Base-by-base conservation (phyloP, 2,113 vertebrate species). In the Acrocephalus arundinaceus region DNA sequence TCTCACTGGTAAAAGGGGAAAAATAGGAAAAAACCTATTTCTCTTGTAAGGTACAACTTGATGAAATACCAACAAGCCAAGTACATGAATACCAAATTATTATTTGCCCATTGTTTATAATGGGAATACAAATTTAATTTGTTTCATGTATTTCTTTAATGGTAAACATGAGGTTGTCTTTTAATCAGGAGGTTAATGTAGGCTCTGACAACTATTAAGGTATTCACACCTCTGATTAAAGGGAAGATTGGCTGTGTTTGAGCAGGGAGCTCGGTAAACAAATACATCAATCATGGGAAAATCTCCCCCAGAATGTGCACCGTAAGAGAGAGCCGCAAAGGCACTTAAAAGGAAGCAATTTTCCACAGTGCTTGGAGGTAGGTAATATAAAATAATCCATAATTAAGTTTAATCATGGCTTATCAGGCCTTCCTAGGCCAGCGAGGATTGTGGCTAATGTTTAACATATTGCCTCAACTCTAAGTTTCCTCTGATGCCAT, bases 141-240 rank as follows among this genome's bases (percentile, higher is more conserved):
- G 52, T 75, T 90, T 39, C 15, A 1, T 46, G 13, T 35, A 54
- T 89, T 78, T 85, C 76, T 93, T 92, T 79, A 89, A 65, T 28
- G 57, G 49, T 16, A 57, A 78, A 52, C 20, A 19, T 72, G 83
- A 90, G 86, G 88, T 68, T 96, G 77, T 52, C 93, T 96, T 96
- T 96, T 97, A 94, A 96, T 96, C 90, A 94, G 68, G 86, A 95
- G 84, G 73, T 87, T 92, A 78, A 89, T 55, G 66, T 89, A 93
- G 41, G 80, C 85, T 96, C 94, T 96, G 93, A 94, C 96, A 94
- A 90, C 83, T 92, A 22, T 90, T 89, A 79, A 92, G 93, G 90
- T 95, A 68, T 95, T 96, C 95, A 96, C 96, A 96, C 94, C 93
- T 97, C 95, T 97, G 96, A 97, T 96, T 96, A 97, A 97, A 97